These are phyloP conservation scores for Psammodynastes pulverulentus DNA, from an alignment of 2,113 vertebrate genomes.

Conservation along the genomic window DNA sequence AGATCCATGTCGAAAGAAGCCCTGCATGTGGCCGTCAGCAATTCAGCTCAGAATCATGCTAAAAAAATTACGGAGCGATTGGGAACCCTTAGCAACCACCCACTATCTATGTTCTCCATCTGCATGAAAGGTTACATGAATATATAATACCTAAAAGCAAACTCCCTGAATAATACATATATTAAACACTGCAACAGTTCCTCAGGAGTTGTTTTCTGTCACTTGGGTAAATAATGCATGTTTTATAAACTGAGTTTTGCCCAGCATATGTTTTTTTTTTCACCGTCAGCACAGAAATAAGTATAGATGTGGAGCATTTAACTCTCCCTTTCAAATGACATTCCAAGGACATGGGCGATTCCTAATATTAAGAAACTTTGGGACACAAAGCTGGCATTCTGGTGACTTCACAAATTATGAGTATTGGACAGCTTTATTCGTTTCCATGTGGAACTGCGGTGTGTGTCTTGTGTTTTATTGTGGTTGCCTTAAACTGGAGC, in stretches of 20 bases:
- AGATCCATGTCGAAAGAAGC: neutral
- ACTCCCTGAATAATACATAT: slow-evolving; percentile 51
- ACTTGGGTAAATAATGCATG: slow-evolving; percentile 46
- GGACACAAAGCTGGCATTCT: fast-evolving
- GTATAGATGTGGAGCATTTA: slow-evolving; percentile 1
- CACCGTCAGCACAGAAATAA: neutral
- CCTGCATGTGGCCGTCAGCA: neutral
- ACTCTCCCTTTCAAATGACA: neutral
- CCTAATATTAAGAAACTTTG: neutral
- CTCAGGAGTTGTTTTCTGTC: slow-evolving; percentile 41
- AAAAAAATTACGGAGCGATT: neutral
- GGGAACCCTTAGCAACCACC: slow-evolving; percentile 3
- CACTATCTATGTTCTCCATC: slow-evolving; percentile 21
- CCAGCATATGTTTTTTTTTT: neutral
- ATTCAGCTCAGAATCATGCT: neutral
- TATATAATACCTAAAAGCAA: slow-evolving; percentile 51
- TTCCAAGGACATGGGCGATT: neutral
- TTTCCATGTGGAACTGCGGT: neutral
- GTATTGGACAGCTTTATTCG: neutral
- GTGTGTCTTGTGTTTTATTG: neutral
- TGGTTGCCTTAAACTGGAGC: neutral
- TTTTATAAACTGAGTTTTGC: slow-evolving; percentile 8
- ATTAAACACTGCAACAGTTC: slow-evolving; percentile 35
- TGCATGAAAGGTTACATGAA: slow-evolving; percentile 52
- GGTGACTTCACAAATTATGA: neutral